Evolutionary conservation across 2,888 invertebrate genomes (phyloP).

Genomic region (Noctua janthina): DNA sequence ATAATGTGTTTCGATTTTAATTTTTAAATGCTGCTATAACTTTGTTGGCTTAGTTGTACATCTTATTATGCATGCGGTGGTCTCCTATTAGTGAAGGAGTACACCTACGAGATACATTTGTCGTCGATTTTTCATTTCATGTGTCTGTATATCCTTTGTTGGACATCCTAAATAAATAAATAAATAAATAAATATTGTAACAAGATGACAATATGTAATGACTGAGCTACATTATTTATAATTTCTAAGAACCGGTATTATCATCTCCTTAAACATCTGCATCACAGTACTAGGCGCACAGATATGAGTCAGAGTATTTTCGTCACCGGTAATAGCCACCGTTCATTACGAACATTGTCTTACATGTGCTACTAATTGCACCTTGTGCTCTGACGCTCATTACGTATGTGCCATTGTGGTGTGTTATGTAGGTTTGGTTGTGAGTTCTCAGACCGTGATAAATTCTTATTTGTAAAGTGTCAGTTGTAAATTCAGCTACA

Average conservation of each 20-base stretch:
- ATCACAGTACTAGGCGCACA: slow-evolving; percentile 14
- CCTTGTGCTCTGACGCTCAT: slow-evolving; percentile 24
- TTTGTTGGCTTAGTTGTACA: too few species aligned
- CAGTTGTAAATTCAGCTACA: not conserved
- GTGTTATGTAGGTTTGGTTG: not conserved
- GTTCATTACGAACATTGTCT: slow-evolving; percentile 42
- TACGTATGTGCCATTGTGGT: slow-evolving; percentile 11
- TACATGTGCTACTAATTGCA: slow-evolving; percentile 50
- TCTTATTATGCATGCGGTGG: too few species aligned
- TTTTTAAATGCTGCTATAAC: too few species aligned
- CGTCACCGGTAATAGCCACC: slow-evolving; percentile 52
- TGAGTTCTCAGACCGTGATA: not conserved
- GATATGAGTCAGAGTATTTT: slow-evolving; percentile 67
- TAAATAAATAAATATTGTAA: too few species aligned
- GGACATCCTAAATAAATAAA: too few species aligned
- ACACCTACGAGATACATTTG: too few species aligned
- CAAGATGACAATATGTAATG: too few species aligned
- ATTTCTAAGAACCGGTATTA: slow-evolving; percentile 35
- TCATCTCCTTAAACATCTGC: slow-evolving; percentile 45
- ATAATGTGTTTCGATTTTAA: too few species aligned
- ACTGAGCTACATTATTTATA: not conserved
- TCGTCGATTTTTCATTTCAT: too few species aligned
- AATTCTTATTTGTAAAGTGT: not conserved
- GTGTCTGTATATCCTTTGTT: too few species aligned
- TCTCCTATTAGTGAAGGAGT: too few species aligned